Conservation (phyloP, 2,888 invertebrate genomes). For the Stenoptilia bipunctidactyla region DNA sequence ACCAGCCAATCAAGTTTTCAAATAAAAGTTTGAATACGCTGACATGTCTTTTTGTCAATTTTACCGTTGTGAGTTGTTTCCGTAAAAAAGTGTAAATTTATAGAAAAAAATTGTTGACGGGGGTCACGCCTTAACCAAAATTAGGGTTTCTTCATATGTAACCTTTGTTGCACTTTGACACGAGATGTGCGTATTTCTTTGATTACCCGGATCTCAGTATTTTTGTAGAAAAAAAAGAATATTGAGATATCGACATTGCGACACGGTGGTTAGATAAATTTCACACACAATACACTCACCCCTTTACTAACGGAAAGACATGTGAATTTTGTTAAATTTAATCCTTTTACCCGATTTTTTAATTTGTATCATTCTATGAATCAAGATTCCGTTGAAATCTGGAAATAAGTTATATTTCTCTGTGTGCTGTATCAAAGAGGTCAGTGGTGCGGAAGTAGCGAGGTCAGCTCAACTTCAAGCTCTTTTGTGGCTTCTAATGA, state of each 20-base stretch:
- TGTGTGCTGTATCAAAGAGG: constrained; percentile 35
- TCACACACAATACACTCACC: constrained; percentile 35
- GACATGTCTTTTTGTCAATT: constrained; percentile 50
- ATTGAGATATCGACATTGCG: constrained; percentile 54
- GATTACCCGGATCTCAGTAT: constrained; percentile 48
- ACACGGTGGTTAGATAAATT: constrained; percentile 57
- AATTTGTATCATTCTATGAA: background rate
- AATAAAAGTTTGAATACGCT: constrained; percentile 51
- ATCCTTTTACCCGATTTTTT: constrained; percentile 20
- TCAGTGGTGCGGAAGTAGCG: constrained; percentile 36
- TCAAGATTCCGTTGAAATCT: background rate
- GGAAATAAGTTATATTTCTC: too few species aligned
- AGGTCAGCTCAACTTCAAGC: constrained; percentile 37
- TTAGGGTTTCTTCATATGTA: constrained; percentile 58
- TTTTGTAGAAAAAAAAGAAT: constrained; percentile 36
- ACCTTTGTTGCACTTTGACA: constrained; percentile 68
- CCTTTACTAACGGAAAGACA: constrained; percentile 38
- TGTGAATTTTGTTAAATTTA: constrained; percentile 40
- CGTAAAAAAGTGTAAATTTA: constrained; percentile 54
- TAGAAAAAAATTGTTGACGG: constrained; percentile 58
- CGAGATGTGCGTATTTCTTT: constrained; percentile 41
- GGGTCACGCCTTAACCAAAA: constrained; percentile 65
- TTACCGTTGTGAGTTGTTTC: constrained; percentile 48
- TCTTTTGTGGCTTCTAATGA: constrained; percentile 32
- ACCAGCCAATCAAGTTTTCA: constrained; percentile 65